phyloP scores from a whole-genome alignment of 2,888 invertebrate species.

The Keiferia lycopersicella region DNA sequence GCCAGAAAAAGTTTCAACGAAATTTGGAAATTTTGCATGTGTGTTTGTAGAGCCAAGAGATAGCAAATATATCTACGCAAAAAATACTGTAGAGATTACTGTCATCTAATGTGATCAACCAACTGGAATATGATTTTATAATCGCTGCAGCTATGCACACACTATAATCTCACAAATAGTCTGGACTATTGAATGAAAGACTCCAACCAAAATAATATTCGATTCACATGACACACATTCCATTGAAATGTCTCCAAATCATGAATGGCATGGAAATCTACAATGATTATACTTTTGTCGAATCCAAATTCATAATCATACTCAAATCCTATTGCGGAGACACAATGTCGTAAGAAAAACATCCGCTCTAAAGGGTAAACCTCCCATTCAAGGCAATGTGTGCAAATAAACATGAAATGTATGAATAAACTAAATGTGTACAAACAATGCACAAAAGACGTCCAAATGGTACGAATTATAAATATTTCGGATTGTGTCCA shows the following conservation, averaged over 20 bases:
- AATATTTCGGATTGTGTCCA: slow-evolving; percentile 62
- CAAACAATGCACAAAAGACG: slow-evolving; percentile 63
- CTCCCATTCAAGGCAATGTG: slow-evolving; percentile 57
- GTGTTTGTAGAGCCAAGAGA: too few relatives aligned
- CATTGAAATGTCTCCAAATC: background rate
- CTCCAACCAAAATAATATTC: slow-evolving; percentile 16
- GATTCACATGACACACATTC: slow-evolving; percentile 18
- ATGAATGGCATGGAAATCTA: slow-evolving; percentile 36
- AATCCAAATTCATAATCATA: slow-evolving; percentile 44
- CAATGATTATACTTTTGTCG: slow-evolving; percentile 43
- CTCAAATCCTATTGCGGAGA: slow-evolving; percentile 49
- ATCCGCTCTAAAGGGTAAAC: slow-evolving; percentile 62
- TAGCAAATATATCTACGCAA: background rate
- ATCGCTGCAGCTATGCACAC: background rate
- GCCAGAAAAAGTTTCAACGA: too few relatives aligned
- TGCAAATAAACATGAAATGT: slow-evolving; percentile 58
- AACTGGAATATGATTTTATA: slow-evolving; percentile 21
- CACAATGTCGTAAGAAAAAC: slow-evolving; percentile 65
- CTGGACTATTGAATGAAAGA: background rate
- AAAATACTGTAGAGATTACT: background rate
- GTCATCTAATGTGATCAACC: slow-evolving; percentile 15
- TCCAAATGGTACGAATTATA: slow-evolving; percentile 55
- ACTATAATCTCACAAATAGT: slow-evolving; percentile 15
- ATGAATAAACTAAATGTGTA: slow-evolving; percentile 72
- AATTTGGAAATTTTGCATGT: too few relatives aligned